Base-by-base conservation (phyloP, 2,797 vertebrate genomes). In the Pelodytes ibericus region DNA sequence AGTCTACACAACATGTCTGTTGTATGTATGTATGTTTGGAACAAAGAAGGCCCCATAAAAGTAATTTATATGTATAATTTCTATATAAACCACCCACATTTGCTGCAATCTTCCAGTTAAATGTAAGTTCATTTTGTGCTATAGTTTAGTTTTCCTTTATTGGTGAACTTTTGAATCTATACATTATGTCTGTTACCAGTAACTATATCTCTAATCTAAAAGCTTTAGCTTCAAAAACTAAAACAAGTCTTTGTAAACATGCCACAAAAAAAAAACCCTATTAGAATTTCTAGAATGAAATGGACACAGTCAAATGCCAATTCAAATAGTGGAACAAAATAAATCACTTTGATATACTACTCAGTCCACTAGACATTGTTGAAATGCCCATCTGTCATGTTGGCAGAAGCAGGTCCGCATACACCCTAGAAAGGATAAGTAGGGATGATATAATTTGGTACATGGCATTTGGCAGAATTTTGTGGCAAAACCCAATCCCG, bases 381-480 rank as follows among this genome's bases (percentile, higher is more conserved):
- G 49, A 22, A 53, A 22, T 53, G 24, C 49, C 59, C 59, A 71
- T 77, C 67, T 71, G 74, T 47, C 26, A 11, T 57, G 27, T 58
- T 71, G 74, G 67, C 74, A 41, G 27, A 15, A 13, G 31, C 16
- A 57, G 33, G 39, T 64, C 59, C 47, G 25, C 41, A 7, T 39
- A 62, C 20, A 64, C 67, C 49, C 16, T 41, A 58, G 58, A 57
- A 31, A 64, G 56, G 67, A 71, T 58, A 71, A 47, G 71, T 16
- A 58, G 49, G 7, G 47, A 65, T 71, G 59, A 71, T 27, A 71
- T 57, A 29, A 65, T 71, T 59, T 47, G 15, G 57, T 36, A 15
- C 31, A 25, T 53, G 16, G 29, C 20, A 44, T 77, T 65, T 71
- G 49, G 59, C 67, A 64, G n/a, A 16, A 59, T 15, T 27, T 11